Evolutionary conservation across 2,113 vertebrate genomes (phyloP), one percentile per base, ranked within the genome.

Genomic region (Halcyon malimbica): DNA sequence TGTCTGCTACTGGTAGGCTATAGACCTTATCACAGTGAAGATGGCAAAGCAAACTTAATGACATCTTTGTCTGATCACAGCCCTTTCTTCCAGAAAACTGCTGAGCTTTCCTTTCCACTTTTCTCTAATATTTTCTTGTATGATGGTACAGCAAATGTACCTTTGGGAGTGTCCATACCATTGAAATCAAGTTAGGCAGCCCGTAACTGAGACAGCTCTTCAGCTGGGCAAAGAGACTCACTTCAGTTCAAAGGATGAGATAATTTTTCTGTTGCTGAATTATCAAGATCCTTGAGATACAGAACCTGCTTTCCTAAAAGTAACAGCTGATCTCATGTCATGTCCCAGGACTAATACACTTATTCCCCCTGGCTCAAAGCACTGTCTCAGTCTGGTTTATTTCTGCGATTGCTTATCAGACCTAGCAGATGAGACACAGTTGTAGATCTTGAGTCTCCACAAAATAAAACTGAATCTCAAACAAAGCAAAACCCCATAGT

Each of bases 251-350:
- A 92, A 93, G 76, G n/a, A 78, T 93, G 86, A 96, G 42, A 83
- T 95, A 46, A 96, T 90, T 88, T 77, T 88, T 88, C 14, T 5
- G 21, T 56, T 93, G 94, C 88, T 95, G 90, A 93, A 81, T 87
- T 96, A 64, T 65, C 80, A 95, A 95, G 93, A 96, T 96, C 42
- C 48, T 82, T 71, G 26, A 93, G 95, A 94, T 95, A 96, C 0
- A 50, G 76, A 94, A 84, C 68, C 48, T 84, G 76, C 60, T 83
- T 75, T 78, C 56, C 67, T 71, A 20, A 89, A 77, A 68, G 21
- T 20, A 89, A 48, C 53, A 89, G 33, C 64, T 81, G 56, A 89
- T 90, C 18, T 81, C 67, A 80, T 18, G 17, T 67, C 60, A 68
- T 33, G 64, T 70, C n/a, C 29, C 2, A 2, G 46, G 42, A 70